These are phyloP conservation scores for Gymnodraco acuticeps DNA, from an alignment of 2,797 vertebrate genomes.

Conservation along the genomic window DNA sequence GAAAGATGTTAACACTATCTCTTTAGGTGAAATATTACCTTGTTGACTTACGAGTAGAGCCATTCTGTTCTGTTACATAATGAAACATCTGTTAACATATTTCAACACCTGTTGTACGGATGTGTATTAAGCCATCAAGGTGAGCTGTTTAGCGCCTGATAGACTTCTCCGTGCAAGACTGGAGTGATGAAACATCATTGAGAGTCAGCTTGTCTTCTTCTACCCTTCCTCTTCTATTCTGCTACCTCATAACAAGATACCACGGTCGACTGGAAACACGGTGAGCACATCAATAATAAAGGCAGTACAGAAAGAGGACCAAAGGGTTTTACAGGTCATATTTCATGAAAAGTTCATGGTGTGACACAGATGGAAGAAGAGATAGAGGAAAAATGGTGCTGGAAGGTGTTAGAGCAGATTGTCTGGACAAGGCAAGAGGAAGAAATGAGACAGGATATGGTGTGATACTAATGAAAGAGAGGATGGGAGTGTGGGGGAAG, in stretches of 20 bases:
- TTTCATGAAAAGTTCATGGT: constrained; percentile 77
- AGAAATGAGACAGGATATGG: constrained; percentile 54
- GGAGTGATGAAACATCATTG: constrained; percentile 65
- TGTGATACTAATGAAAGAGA: constrained; percentile 25
- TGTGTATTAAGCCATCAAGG: constrained; percentile 74
- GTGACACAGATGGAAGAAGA: constrained; percentile 75
- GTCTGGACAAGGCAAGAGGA: constrained; percentile 58
- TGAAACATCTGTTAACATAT: constrained; percentile 77
- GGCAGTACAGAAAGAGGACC: constrained; percentile 69
- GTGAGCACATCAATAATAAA: constrained; percentile 79
- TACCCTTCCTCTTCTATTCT: constrained; percentile 59
- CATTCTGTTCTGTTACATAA: constrained; percentile 74
- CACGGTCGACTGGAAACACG: constrained; percentile 66
- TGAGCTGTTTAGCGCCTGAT: constrained; percentile 64
- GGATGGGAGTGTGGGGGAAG: constrained; percentile 17
- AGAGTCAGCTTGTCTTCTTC: constrained; percentile 67
- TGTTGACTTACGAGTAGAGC: constrained; percentile 72
- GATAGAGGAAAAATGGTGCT: constrained; percentile 65
- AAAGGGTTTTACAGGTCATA: constrained; percentile 74
- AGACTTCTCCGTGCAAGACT: constrained; percentile 55
- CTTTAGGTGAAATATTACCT: constrained; percentile 73
- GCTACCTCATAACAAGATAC: constrained; percentile 69
- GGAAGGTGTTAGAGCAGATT: constrained; percentile 60
- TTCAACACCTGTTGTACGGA: constrained; percentile 74
- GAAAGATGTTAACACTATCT: constrained; percentile 76